These are phyloP conservation scores for Schrankia costaestrigalis DNA, from an alignment of 2,888 invertebrate genomes.

Conservation along the genomic window DNA sequence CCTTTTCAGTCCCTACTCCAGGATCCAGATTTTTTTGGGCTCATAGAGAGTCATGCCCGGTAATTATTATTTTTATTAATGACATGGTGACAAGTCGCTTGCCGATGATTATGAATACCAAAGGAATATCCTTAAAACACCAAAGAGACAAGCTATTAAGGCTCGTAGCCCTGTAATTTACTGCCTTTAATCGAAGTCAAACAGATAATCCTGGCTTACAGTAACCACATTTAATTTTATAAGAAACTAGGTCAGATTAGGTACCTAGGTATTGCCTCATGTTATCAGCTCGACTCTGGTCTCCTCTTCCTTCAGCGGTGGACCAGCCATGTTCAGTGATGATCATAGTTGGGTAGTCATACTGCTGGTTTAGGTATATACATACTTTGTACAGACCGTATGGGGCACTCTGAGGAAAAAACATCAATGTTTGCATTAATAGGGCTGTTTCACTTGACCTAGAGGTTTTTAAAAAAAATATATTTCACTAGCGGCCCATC, in stretches of 20 bases:
- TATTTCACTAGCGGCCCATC: no score
- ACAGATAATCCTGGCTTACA: background rate
- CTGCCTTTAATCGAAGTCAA: background rate
- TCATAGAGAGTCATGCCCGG: no score
- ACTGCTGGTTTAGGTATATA: slow-evolving; percentile 51
- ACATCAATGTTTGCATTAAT: no score
- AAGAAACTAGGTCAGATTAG: background rate
- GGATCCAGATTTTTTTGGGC: no score
- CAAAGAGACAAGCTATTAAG: no score
- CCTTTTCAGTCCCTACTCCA: no score
- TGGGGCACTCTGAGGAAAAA: slow-evolving; percentile 51
- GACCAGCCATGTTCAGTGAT: slow-evolving; percentile 83
- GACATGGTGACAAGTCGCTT: background rate
- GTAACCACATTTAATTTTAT: no score
- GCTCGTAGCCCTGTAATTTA: no score
- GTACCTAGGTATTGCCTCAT: slow-evolving; percentile 57
- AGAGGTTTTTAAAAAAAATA: no score
- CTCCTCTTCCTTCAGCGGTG: slow-evolving; percentile 61
- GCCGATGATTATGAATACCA: background rate
- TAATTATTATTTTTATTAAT: background rate
- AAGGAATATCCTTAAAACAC: background rate
- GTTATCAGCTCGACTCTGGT: slow-evolving; percentile 60
- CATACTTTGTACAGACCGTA: slow-evolving; percentile 62
- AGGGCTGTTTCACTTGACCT: no score
- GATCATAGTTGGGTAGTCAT: slow-evolving; percentile 51